Conservation (phyloP, 2,888 invertebrate genomes). For the Hemistola chrysoprasaria region DNA sequence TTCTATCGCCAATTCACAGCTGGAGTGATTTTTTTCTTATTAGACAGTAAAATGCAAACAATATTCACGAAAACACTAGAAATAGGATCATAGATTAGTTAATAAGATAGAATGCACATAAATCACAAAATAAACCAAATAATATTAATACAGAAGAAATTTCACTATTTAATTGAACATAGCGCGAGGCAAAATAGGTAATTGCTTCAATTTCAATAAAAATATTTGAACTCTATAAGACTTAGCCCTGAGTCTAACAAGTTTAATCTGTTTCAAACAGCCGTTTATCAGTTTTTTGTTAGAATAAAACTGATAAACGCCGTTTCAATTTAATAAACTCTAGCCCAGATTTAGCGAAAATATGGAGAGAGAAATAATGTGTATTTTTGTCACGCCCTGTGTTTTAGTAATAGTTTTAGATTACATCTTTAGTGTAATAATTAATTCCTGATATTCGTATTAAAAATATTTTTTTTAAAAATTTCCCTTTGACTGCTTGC, state of each 20-base stretch:
- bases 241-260: no score
- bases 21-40: constrained; percentile 31
- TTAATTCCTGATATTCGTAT: no score
- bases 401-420: constrained; percentile 4
- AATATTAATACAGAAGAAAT: constrained; percentile 1
- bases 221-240: background rate
- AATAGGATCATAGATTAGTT: constrained; percentile 16
- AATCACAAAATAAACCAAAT: constrained; percentile 7
- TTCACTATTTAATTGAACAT: constrained; percentile 10
- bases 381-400: constrained; percentile 20
- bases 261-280: no score
- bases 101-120: constrained; percentile 13
- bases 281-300: no score
- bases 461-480: no score
- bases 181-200: constrained; percentile 13
- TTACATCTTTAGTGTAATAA: background rate
- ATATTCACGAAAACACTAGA: constrained; percentile 1
- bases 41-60: constrained; percentile 5
- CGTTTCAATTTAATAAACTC: no score
- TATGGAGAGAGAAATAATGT: constrained; percentile 17
- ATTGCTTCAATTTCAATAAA: background rate
- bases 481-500: no score
- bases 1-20: constrained; percentile 34
- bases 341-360: constrained; percentile 6
- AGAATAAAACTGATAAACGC: no score